phyloP scores from a whole-genome alignment of 2,797 vertebrate genomes.

The Gorsachius magnificus region DNA sequence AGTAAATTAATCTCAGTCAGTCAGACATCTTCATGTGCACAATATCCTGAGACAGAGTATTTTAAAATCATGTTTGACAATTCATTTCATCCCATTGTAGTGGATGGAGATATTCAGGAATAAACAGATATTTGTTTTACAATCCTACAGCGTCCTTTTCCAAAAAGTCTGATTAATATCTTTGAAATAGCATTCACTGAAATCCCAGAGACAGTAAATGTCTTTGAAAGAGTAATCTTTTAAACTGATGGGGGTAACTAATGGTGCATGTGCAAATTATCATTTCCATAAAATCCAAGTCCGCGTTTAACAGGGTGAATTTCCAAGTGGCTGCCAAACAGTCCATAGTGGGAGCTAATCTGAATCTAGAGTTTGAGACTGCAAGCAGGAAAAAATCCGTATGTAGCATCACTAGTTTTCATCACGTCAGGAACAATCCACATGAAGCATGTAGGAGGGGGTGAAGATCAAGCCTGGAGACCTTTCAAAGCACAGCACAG shows the following conservation, averaged over 20 bases:
- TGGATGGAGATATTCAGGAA: constrained; percentile 10
- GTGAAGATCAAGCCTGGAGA: neutral
- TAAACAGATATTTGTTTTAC: constrained; percentile 27
- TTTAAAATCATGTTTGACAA: neutral
- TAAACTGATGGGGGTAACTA: neutral
- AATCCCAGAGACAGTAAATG: neutral
- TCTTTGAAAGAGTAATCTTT: constrained; percentile 43
- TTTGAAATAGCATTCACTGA: constrained; percentile 11
- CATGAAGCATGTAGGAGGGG: neutral
- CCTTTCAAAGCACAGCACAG: neutral
- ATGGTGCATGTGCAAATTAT: neutral
- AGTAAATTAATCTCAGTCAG: neutral
- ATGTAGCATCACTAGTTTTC: neutral
- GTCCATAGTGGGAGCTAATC: neutral
- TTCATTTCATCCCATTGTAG: neutral
- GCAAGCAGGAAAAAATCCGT: neutral
- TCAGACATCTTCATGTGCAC: neutral
- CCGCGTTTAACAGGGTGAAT: neutral
- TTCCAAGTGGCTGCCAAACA: neutral
- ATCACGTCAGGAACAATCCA: neutral
- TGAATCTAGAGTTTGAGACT: neutral
- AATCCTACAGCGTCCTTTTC: neutral
- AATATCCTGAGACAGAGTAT: neutral
- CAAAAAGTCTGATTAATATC: constrained; percentile 37
- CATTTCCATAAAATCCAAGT: neutral